Evolutionary conservation across 2,888 invertebrate species (phyloP), one percentile per base, ranked within the genome.

Genomic region (Ormyrus pomaceus): DNA sequence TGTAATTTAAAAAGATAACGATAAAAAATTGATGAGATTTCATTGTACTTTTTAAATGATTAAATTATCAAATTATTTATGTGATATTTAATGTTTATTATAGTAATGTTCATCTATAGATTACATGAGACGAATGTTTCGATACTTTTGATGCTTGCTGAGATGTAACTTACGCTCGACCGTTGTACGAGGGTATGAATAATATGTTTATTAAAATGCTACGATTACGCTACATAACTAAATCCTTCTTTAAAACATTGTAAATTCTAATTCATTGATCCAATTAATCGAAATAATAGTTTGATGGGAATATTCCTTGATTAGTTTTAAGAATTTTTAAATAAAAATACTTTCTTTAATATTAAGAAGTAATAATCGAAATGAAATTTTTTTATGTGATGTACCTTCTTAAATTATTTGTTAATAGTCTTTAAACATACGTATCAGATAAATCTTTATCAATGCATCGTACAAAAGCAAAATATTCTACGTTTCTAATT

Each of bases 71-170:
- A 64, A 58, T 73, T 73, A 8, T 73, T 80, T 73, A 69, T 73
- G 76, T 80, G 80, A 73, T 80, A 80, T 74, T 69, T 64, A 73
- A 61, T 71, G 69, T 34, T 68, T 56, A 34, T 34, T 34, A 34
- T 34, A 75, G 48, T 66, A 66, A 68, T 66, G 56, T 76, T 80
- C 13, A 72, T 13, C 34, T 76, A 4, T 0, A 71, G 13, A 56
- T 34, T 70, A 34, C 71, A 62, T 19, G 62, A 76, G 58, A 66
- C 56, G 72, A 80, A 62, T 56, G 59, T 71, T 59, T 66, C 68
- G 66, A 66, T 72, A 58, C 46, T 76, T 80, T 75, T 64, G 68
- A 79, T 70, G 70, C 79, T 65, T 53, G 50, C 53, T 53, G 58
- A 65, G 9, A 55, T 64, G 50, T 64, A 72, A 59, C 62, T 66